These are phyloP conservation scores for Orussus abietinus DNA, from an alignment of 1,140 invertebrate species.

Conservation along the genomic window DNA sequence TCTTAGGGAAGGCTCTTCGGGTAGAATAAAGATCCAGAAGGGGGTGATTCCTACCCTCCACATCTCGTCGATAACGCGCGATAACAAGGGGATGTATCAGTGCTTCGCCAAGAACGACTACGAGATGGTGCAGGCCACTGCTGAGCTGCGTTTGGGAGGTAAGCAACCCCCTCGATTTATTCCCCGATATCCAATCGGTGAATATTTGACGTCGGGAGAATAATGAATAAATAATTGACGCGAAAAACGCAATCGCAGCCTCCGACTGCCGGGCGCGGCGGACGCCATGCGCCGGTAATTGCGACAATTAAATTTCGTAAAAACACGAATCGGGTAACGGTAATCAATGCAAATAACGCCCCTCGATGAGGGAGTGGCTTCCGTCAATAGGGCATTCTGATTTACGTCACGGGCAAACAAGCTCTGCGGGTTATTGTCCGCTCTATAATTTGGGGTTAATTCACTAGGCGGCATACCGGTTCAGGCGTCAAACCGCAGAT, in stretches of 20 bases:
- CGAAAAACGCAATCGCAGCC: no score
- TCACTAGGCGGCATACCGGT: conserved; percentile 45
- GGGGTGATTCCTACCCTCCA: conserved; percentile 40
- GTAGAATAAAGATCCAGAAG: conserved; percentile 43
- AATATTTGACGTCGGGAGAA: no score
- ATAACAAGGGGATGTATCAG: conserved; percentile 85
- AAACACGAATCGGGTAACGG: no score
- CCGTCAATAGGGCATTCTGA: conserved; percentile 33
- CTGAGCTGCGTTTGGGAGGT: conserved; percentile 82
- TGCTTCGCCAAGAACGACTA: conserved; percentile 83
- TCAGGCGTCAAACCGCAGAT: conserved; percentile 51
- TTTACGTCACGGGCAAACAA: conserved; percentile 45
- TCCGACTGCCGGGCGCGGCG: no score
- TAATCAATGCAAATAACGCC: neutral
- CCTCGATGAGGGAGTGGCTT: conserved; percentile 28
- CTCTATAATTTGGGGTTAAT: conserved; percentile 53
- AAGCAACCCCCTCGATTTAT: no score
- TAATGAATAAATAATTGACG: no score
- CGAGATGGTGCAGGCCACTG: conserved; percentile 78
- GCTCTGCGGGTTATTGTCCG: conserved; percentile 42
- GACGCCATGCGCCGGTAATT: no score
- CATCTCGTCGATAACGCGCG: conserved; percentile 67
- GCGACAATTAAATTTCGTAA: no score
- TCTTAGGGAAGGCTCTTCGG: conserved; percentile 56
- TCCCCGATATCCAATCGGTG: no score